Evolutionary conservation across 2,113 vertebrate genomes (phyloP).

Genomic region (Fregata magnificens): DNA sequence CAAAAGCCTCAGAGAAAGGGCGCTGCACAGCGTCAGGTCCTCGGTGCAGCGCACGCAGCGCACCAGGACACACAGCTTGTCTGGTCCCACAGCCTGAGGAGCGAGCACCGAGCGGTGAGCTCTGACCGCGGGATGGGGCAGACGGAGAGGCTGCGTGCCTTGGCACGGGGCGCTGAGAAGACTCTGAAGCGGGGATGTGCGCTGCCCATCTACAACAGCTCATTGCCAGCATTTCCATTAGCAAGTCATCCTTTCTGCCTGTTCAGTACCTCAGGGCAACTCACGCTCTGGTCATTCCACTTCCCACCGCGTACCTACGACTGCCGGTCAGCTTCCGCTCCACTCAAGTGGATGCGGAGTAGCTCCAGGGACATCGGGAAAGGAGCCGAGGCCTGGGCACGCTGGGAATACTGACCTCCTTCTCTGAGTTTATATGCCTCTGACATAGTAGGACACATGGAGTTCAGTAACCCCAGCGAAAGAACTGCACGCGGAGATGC

Average conservation of each 20-base stretch:
- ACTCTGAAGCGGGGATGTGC: background rate
- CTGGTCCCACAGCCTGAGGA: background rate
- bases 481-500: accelerated
- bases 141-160: no score
- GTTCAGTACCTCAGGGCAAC: accelerated
- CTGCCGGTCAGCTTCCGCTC: background rate
- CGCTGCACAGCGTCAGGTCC: accelerated
- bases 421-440: background rate
- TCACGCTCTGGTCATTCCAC: background rate
- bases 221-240: background rate
- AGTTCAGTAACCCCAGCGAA: background rate
- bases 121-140: background rate
- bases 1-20: background rate
- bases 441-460: background rate
- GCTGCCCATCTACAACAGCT: background rate
- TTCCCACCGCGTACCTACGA: background rate
- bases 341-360: background rate
- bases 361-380: background rate
- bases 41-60: accelerated
- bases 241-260: background rate
- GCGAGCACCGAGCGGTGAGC: background rate
- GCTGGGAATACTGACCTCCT: background rate
- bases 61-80: background rate
- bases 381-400: background rate
- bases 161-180: background rate